Conservation (phyloP, 1,140 invertebrate genomes). For the Drosophila grimshawi region DNA sequence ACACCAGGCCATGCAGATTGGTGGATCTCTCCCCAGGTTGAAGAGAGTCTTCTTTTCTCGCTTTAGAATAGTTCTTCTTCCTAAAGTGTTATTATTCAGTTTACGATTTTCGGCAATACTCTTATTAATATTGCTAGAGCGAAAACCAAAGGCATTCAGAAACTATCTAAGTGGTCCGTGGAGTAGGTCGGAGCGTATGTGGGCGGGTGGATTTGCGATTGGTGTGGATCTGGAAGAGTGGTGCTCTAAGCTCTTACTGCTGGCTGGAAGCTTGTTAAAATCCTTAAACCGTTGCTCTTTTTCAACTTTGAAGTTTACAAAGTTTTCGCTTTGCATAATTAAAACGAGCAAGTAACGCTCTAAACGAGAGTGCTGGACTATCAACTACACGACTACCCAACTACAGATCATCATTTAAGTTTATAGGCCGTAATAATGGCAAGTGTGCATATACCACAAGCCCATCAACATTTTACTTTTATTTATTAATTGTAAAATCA, state of each 20-base stretch:
- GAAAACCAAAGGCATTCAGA: conserved; percentile 16
- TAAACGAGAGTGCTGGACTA: neutral
- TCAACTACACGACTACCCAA: neutral
- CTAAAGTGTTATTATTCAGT: no score
- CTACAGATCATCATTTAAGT: no score
- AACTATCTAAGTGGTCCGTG: neutral
- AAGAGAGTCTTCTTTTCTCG: neutral
- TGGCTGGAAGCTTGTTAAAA: conserved; percentile 15
- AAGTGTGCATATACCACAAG: no score
- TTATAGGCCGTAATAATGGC: no score
- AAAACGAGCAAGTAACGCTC: conserved; percentile 59
- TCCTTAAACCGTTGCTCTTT: conserved; percentile 46
- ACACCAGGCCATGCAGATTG: neutral
- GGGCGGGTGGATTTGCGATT: neutral
- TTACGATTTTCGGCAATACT: neutral
- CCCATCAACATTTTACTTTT: no score
- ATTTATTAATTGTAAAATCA: no score
- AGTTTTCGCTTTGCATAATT: conserved; percentile 80
- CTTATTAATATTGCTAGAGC: neutral
- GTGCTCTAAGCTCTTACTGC: neutral
- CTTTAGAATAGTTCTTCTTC: no score
- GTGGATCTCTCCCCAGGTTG: neutral
- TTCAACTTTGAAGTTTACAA: conserved; percentile 52
- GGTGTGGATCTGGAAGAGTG: neutral
- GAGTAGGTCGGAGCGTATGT: neutral